Base-by-base conservation (phyloP, 2,888 invertebrate genomes). In the Drosophila infuscata region DNA sequence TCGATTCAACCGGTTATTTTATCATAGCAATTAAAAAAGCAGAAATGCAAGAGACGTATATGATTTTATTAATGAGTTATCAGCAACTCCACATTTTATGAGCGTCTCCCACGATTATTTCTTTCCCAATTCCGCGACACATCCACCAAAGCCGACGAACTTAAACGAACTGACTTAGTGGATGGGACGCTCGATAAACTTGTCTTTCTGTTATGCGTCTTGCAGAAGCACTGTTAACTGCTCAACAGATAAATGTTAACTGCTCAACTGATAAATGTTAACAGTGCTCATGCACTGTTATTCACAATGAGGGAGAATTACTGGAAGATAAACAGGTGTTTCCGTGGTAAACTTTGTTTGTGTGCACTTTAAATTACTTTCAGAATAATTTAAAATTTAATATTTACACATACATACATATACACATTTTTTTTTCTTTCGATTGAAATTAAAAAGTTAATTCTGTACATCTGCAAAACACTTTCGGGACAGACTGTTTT, bases 1-100 rank as follows among this genome's bases (percentile, higher is more conserved):
- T 48, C 49, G 56, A n/a, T 12, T 12, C 20, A 76, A 79, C 77
- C 77, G 81, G 81, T 80, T 76, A 62, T 66, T 64, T 62, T 64
- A 76, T 75, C 76, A 70, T 64, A 65, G 46, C 32, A 70, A 80
- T 80, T 70, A 73, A 67, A 43, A 70, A 51, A 68, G 69, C 73
- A 70, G 59, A 80, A 74, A 62, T 64, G 54, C 38, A 64, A 70
- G 61, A 80, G 70, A 65, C 61, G 49, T 36, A 64, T 52, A 57
- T 53, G 56, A 75, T 59, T 41, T 65, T 62, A 72, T 75, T 79
- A 79, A 65, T 71, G 64, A 71, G 53, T 49, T 75, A 75, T 78
- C 56, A 57, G 38, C 56, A 67, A 69, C 72, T 69, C 46, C 64
- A 76, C 41, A 57, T 41, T 32, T 62, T 9, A 38, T 43, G 12